Evolutionary conservation across 1,140 invertebrate genomes (phyloP), one percentile per base, ranked within the genome.

Genomic region (Nebria ingens): DNA sequence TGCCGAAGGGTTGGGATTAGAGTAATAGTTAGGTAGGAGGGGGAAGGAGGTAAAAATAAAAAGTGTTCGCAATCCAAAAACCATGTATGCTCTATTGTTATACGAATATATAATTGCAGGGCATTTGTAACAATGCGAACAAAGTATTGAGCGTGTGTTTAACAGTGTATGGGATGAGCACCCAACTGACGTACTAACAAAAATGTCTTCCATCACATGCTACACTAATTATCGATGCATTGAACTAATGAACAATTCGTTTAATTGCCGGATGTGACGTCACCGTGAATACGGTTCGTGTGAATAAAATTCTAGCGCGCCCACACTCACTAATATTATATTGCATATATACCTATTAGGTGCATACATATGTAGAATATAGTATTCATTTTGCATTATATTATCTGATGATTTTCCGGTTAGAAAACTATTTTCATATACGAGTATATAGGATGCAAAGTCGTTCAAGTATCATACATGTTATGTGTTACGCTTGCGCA

Each of bases 191-290:
- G 59, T 59, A 65, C 62, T 54, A 54, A 58, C 49, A 49, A 51
- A 20, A 53, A 52, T 23, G 52, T 17, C 12, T 25, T 42, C 12
- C 20, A 17, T 17, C 55, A 52, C 54, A 52, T 52, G 58, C 53
- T 52, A 57, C 60, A 58, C 59, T 64, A 64, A 64, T 64, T 64
- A 64, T 64, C 63, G 63, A 64, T 61, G 63, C 61, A 64, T 64
- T 61, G 55, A 64, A 56, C 59, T 64, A 64, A 64, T 64, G 63
- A 64, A 63, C 63, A 63, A 61, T 63, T 55, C 53, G 53, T 52
- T 51, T 61, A 64, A 64, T 64, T 61, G 54, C 63, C 55, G 63
- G 63, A 64, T 57, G 56, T 64, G 63, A 64, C 63, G 63, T 58
- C 57, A 58, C 20, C 55, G 42, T 53, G 23, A n/a, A 50, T 61